Evolutionary conservation across 2,888 invertebrate genomes (phyloP).

Genomic region (Dolomedes plantarius): DNA sequence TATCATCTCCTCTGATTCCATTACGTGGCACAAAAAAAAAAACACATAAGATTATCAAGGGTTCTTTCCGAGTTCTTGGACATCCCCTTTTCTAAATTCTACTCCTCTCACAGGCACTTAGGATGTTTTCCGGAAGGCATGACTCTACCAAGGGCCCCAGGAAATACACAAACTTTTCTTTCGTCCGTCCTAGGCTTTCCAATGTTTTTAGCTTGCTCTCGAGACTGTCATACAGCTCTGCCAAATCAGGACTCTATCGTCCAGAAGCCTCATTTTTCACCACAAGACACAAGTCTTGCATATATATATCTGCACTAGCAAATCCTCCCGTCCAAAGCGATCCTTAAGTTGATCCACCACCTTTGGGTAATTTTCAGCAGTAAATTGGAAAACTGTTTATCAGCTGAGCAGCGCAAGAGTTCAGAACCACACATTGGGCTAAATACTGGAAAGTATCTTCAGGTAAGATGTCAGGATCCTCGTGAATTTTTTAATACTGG

Average conservation of each 20-base stretch:
- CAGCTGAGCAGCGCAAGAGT: too few species aligned
- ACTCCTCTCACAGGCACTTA: background rate
- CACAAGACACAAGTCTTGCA: background rate
- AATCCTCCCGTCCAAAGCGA: background rate
- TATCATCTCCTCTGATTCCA: too few species aligned
- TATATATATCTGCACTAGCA: too few species aligned
- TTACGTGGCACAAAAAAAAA: background rate
- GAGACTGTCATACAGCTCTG: background rate
- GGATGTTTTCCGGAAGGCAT: background rate
- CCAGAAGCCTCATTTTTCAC: background rate
- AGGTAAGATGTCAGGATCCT: background rate
- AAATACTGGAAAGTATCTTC: slow-evolving; percentile 15
- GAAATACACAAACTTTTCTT: background rate
- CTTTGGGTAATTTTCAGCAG: background rate
- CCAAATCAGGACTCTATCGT: background rate
- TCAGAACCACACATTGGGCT: background rate
- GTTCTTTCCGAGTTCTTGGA: background rate
- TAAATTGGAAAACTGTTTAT: background rate
- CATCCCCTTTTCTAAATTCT: background rate
- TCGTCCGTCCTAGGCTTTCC: too few species aligned
- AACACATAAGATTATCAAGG: background rate
- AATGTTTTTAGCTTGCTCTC: background rate
- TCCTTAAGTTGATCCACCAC: background rate
- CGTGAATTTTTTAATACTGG: background rate
- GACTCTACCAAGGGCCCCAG: background rate